Evolutionary conservation across 2,113 vertebrate genomes (phyloP).

Genomic region (Cinclus mexicanus): DNA sequence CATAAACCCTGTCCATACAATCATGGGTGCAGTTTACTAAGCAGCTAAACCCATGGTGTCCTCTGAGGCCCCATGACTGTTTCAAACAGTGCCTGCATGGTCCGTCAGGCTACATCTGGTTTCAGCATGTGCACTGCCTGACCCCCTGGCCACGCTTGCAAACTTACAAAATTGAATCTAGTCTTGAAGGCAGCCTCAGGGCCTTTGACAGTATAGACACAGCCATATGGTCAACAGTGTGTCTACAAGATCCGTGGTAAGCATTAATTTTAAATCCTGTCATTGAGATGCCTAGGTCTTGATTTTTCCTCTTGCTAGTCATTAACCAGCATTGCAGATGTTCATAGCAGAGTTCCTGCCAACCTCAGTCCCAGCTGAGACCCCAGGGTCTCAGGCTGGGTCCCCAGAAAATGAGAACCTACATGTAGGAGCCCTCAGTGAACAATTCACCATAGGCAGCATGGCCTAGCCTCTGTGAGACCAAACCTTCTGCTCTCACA

Average conservation of each 20-base stretch:
- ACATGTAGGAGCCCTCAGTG: not conserved
- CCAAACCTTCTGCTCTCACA: not conserved
- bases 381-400: not conserved
- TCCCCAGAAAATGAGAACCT: not conserved
- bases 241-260: not conserved
- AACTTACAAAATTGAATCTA: constrained; percentile 20
- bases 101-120: not conserved
- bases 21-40: not conserved
- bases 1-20: not conserved
- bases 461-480: fast-evolving
- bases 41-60: not conserved
- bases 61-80: not conserved
- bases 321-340: not conserved
- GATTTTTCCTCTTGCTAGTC: not conserved
- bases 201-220: not conserved
- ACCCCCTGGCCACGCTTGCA: not conserved
- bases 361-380: not conserved
- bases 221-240: constrained; percentile 9
- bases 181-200: not conserved
- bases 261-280: constrained; percentile 1
- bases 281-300: not conserved
- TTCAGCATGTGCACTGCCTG: constrained; percentile 17
- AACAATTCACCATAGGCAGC: not conserved
- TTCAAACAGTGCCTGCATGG: not conserved
- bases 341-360: not conserved